Evolutionary conservation across 2,797 vertebrate genomes (phyloP).

Genomic region (Cirrhinus mrigala): DNA sequence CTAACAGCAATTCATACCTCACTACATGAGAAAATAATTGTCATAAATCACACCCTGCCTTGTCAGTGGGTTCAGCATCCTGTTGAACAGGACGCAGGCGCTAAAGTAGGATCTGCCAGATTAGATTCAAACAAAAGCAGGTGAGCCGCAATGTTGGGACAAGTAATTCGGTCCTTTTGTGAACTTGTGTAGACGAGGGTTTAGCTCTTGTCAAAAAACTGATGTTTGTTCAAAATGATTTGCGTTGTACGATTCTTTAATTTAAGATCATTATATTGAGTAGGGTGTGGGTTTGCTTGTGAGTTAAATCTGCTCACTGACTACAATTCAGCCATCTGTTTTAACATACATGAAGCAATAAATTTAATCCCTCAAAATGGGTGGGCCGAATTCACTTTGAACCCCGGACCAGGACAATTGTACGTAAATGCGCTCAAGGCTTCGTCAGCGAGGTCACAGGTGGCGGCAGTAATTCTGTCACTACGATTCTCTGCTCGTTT

Average conservation of each 20-base stretch:
- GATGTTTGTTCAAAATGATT: constrained; percentile 47
- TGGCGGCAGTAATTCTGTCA: constrained; percentile 38
- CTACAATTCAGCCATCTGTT: constrained; percentile 19
- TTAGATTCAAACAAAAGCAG: constrained; percentile 49
- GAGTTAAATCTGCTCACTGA: constrained; percentile 5
- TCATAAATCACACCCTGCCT: constrained; percentile 66
- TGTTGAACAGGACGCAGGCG: constrained; percentile 62
- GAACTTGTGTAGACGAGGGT: constrained; percentile 50
- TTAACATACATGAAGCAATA: constrained; percentile 23
- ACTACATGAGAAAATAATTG: constrained; percentile 47
- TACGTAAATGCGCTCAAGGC: constrained; percentile 7
- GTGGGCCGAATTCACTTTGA: not conserved
- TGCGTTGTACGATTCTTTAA: constrained; percentile 13
- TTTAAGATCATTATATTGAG: constrained; percentile 27
- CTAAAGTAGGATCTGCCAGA: constrained; percentile 62
- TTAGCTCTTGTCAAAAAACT: constrained; percentile 21
- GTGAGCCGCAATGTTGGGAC: constrained; percentile 63
- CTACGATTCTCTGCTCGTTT: not conserved
- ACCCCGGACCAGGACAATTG: not conserved
- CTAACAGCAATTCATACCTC: constrained; percentile 35
- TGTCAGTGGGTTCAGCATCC: constrained; percentile 60
- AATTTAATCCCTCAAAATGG: not conserved
- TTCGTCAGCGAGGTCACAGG: constrained; percentile 3
- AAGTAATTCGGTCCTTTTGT: constrained; percentile 61
- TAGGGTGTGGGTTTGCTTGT: constrained; percentile 30